Evolutionary conservation across 2,113 vertebrate genomes (phyloP), one percentile per base, ranked within the genome.

Genomic region (Rafetus swinhoei): DNA sequence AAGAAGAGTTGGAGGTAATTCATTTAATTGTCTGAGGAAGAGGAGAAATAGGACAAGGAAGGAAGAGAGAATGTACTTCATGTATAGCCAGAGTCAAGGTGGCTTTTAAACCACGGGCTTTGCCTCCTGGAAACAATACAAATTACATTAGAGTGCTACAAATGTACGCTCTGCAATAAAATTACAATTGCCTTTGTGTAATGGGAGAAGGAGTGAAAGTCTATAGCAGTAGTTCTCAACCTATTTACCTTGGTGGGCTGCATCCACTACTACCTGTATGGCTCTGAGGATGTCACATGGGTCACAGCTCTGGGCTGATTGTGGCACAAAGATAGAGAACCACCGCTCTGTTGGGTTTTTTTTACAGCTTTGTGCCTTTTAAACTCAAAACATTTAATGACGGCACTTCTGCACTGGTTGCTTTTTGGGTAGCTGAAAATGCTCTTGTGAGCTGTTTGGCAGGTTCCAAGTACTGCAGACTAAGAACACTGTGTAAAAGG

Each of bases 1-100:
- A 87, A 76, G 57, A 93, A 95, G 87, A 87, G 65, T 54, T 29
- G 69, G 32, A 54, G 93, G 89, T 52, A 24, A 93, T 39, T 91
- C 77, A 91, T 93, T 57, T 87, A 83, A 79, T 85, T 81, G 92
- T 88, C 88, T 86, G 82, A 89, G 35, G 27, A 56, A n/a, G 8
- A 82, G 81, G 35, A 4, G 90, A n/a, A 32, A 90, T 29, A 72
- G 93, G 53, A 92, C 85, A 84, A 74, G 24, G 35, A 21, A n/a
- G 62, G 50, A 80, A 65, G 19, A 52, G 84, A 89, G 79, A 84
- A 85, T 3, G 19, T 50, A 18, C 74, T 82, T 90, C 80, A 74
- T 80, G 32, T 84, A 88, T 77, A 88, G 54, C 74, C 53, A 35
- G 22, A 90, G 93, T 86, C 22, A 0, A 24, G 32, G 53, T 15